phyloP scores from a whole-genome alignment of 2,113 vertebrate genomes.

The Puma concolor region DNA sequence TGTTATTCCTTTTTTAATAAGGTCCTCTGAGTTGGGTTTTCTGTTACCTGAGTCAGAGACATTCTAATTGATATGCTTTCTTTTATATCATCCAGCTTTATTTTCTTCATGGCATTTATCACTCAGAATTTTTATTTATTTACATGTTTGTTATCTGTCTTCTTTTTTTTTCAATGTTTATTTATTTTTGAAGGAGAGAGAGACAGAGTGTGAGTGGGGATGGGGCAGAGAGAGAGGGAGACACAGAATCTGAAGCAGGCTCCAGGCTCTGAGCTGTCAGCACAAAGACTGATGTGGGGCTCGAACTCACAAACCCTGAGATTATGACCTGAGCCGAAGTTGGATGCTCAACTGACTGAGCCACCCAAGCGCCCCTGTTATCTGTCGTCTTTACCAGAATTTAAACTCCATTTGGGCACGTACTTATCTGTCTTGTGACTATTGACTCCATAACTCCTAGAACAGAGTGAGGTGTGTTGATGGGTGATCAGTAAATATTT shows the following conservation, averaged over 20 bases:
- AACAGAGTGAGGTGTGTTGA: not conserved
- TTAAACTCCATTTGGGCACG: not conserved
- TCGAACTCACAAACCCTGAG: no score
- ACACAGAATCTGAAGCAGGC: no score
- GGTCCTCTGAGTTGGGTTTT: not conserved
- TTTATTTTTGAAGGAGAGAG: no score
- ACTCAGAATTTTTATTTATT: not conserved
- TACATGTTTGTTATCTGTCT: not conserved
- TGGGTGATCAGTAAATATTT: not conserved
- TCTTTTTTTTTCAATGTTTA: not conserved
- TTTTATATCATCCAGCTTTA: not conserved
- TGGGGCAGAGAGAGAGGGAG: no score
- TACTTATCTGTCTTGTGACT: not conserved
- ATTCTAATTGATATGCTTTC: not conserved
- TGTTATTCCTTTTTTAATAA: not conserved
- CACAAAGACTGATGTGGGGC: no score
- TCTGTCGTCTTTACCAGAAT: not conserved
- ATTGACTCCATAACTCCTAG: not conserved
- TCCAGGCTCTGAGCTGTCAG: no score
- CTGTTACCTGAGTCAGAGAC: not conserved
- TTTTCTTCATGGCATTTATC: not conserved
- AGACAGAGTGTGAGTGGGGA: no score
- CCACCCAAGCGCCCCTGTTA: not conserved
- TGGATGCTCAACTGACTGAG: no score
- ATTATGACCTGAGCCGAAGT: no score